Base-by-base conservation (phyloP, 2,113 vertebrate genomes). In the Lota lota region DNA sequence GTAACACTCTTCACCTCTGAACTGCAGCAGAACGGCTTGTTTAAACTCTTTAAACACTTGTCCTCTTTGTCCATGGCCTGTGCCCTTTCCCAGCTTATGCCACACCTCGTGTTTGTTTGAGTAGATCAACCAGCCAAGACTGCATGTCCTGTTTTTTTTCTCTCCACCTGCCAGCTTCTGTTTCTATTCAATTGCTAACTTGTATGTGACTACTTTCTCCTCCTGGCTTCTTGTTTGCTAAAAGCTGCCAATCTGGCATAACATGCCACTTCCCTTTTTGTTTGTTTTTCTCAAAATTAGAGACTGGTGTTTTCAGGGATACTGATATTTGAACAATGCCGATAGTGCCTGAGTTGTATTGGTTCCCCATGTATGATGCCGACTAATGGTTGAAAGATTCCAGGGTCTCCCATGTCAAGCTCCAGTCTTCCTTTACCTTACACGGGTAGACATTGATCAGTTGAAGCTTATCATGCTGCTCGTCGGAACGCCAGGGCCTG, bases 401-500 rank as follows among this genome's bases (percentile, higher is more conserved):
- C 11, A 71, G 11, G 20, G 47, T 58, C 24, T 63, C 28, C 67
- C 64, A 14, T 47, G 53, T 82, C 58, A 61, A 74, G 53, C 54
- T 10, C 68, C 77, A 83, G 82, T 97, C 97, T 97, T 99, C 96
- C 97, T 99, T 97, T 94, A 98, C 95, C 85, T 87, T 92, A 87
- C 89, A 90, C 90, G 89, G 91, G 91, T 98, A 99, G 97, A 99
- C 94, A 99, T 99, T 96, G 97, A 99, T 96, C 97, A 99, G 93
- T 97, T 99, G 95, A 99, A 98, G 94, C 95, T 98, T 89, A 99
- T 99, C 93, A 95, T 99, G 95, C 92, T 94, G 92, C 94, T 99
- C 92, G 95, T 99, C 92, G 97, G 97, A 94, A 99, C 94, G 74
- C 97, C 97, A 90, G 97, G 94, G 92, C 94, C 95, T 78, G 97